These are phyloP conservation scores for Formicarius rufipectus DNA, from an alignment of 2,113 vertebrate genomes.

Conservation along the genomic window DNA sequence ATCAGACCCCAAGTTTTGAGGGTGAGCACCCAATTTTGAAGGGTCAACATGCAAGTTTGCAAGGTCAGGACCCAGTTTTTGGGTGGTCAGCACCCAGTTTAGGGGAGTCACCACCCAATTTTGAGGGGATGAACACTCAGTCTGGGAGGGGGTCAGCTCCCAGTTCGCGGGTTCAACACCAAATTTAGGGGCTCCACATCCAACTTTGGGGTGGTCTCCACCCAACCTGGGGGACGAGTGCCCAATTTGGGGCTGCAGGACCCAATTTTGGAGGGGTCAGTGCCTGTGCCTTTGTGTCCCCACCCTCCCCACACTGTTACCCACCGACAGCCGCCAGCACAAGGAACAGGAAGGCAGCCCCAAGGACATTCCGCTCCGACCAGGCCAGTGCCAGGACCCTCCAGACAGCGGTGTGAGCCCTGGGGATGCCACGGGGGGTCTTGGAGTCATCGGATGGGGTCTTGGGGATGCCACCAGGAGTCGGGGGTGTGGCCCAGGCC, in stretches of 20 bases:
- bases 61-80: neutral
- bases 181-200: no score
- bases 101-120: no score
- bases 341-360: neutral
- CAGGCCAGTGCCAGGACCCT: neutral
- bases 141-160: neutral
- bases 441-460: neutral
- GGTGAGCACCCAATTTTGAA: neutral
- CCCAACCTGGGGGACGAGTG: no score
- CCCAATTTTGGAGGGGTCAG: neutral
- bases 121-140: neutral
- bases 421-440: neutral
- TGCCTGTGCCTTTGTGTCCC: fast-evolving
- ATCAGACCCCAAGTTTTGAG: neutral
- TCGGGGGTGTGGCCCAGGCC: neutral
- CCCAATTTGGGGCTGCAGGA: neutral
- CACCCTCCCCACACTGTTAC: neutral
- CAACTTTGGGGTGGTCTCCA: neutral
- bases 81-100: neutral
- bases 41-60: neutral
- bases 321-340: neutral
- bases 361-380: neutral
- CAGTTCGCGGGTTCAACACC: neutral
- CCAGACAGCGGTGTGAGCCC: neutral
- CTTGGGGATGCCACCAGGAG: neutral